These are phyloP conservation scores for Takifugu bimaculatus DNA, from an alignment of 2,113 vertebrate genomes.

Conservation along the genomic window DNA sequence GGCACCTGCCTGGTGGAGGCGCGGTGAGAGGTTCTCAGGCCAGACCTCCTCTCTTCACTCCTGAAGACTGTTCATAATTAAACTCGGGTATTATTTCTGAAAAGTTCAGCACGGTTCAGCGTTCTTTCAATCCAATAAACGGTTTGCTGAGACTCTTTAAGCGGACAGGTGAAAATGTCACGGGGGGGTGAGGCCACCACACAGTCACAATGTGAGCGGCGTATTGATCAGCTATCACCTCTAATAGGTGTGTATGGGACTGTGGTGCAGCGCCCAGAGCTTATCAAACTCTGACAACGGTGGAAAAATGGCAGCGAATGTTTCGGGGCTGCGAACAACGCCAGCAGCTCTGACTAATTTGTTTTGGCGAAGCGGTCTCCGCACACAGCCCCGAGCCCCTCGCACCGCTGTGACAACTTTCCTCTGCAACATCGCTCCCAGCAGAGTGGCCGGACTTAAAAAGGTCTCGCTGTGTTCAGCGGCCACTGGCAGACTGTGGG, in stretches of 20 bases:
- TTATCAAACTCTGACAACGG: slow-evolving; percentile 26
- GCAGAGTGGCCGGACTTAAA: slow-evolving; percentile 7
- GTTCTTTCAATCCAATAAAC: no score
- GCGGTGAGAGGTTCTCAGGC: no score
- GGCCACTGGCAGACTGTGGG: slow-evolving; percentile 3
- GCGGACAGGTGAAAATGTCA: no score
- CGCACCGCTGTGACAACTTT: slow-evolving; percentile 25
- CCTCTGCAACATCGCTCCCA: neutral
- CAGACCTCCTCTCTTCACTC: no score
- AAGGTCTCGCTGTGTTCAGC: slow-evolving; percentile 1
- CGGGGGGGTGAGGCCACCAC: no score
- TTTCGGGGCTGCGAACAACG: slow-evolving; percentile 20
- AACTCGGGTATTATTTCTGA: no score
- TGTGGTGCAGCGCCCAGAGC: slow-evolving; percentile 28
- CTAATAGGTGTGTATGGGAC: slow-evolving; percentile 2
- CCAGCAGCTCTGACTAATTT: slow-evolving; percentile 34
- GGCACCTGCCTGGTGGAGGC: no score
- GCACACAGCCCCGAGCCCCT: slow-evolving; percentile 18
- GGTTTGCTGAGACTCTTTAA: no score
- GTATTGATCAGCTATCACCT: no score
- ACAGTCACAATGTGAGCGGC: no score
- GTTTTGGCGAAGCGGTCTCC: slow-evolving; percentile 26
- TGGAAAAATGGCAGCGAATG: slow-evolving; percentile 28
- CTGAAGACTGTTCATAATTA: no score
- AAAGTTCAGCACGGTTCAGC: no score